Conservation (phyloP, 2,888 invertebrate species). For the Esperia sulphurella region DNA sequence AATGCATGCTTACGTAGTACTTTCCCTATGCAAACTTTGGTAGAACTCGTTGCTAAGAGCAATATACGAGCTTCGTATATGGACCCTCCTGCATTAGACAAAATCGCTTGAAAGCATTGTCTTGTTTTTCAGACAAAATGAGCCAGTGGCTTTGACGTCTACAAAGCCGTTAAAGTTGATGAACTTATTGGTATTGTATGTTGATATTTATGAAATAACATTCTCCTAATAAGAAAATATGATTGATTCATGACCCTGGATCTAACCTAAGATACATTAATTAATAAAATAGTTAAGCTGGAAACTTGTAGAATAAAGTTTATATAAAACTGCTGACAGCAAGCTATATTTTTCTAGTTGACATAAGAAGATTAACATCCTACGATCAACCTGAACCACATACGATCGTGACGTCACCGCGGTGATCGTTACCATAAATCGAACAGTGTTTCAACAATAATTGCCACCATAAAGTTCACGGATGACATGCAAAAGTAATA, state of each 20-base stretch:
- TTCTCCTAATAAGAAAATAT: no score
- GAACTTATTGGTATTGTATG: conserved; percentile 19
- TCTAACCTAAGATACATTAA: no score
- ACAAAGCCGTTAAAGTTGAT: conserved; percentile 36
- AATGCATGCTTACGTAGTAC: background rate
- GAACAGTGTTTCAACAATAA: conserved; percentile 49
- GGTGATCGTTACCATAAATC: conserved; percentile 43
- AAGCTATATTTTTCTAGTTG: background rate
- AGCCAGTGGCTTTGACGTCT: conserved; percentile 17
- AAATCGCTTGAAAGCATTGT: conserved; percentile 74
- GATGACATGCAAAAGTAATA: conserved; percentile 61
- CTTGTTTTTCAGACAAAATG: conserved; percentile 49
- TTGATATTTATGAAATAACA: conserved; percentile 24
- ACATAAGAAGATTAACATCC: background rate
- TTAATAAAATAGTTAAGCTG: no score
- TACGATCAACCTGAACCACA: conserved; percentile 23
- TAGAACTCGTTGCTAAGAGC: conserved; percentile 34
- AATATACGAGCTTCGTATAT: conserved; percentile 41
- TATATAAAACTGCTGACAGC: no score
- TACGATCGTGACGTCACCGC: background rate
- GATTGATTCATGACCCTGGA: no score
- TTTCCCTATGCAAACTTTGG: conserved; percentile 22
- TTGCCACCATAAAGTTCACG: conserved; percentile 61
- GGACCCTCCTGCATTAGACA: conserved; percentile 51
- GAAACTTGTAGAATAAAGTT: no score